Evolutionary conservation across 2,113 vertebrate genomes (phyloP).

Genomic region (Lepisosteus oculatus): DNA sequence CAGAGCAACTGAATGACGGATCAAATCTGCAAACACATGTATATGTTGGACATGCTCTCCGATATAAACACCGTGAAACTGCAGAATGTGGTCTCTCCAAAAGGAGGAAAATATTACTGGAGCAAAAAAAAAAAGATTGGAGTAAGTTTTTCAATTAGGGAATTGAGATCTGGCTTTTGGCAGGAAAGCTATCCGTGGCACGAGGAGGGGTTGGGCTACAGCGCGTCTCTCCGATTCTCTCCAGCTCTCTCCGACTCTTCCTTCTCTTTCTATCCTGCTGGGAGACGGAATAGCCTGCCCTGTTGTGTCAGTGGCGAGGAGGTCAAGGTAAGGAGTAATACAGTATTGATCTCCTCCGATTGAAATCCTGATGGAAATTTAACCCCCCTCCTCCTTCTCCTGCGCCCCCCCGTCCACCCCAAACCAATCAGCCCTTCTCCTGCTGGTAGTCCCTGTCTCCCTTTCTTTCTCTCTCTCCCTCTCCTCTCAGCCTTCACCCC

Average conservation of each 20-base stretch:
- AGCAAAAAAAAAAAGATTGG: too few relatives aligned
- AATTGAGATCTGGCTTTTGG: too few relatives aligned
- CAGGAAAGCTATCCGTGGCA: too few relatives aligned
- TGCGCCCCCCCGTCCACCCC: constrained; percentile 15
- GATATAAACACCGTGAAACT: too few relatives aligned
- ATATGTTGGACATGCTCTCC: too few relatives aligned
- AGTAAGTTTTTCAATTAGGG: too few relatives aligned
- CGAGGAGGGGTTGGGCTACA: too few relatives aligned
- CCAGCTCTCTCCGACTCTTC: constrained; percentile 27
- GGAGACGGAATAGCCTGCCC: constrained; percentile 70
- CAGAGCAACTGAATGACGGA: too few relatives aligned
- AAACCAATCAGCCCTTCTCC: background rate
- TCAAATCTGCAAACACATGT: too few relatives aligned
- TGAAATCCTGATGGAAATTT: constrained; percentile 83
- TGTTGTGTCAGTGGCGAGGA: constrained; percentile 58
- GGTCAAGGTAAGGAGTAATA: constrained; percentile 84
- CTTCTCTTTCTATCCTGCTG: constrained; percentile 52
- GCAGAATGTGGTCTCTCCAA: too few relatives aligned
- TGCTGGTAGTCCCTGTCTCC: background rate
- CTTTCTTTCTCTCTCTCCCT: constrained; percentile 11
- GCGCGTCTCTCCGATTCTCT: constrained; percentile 26
- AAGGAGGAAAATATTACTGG: too few relatives aligned
- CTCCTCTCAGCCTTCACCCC: constrained; percentile 40
- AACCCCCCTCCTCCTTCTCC: constrained; percentile 48
- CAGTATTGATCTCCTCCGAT: constrained; percentile 80